Conservation (phyloP, 2,113 vertebrate species). For the Martes martes region DNA sequence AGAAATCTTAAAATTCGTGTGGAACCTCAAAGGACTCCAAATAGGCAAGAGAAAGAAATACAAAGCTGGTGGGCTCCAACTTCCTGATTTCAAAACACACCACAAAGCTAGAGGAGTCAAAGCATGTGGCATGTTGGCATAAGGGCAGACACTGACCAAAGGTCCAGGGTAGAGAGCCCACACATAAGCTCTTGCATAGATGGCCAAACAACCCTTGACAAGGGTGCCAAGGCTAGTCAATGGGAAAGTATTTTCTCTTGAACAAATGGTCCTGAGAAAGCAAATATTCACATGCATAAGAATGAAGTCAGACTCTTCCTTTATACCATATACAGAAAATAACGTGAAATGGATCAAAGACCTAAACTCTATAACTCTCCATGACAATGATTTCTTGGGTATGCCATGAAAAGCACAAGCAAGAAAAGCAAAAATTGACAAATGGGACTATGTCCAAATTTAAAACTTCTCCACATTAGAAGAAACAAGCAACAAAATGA, state of each 20-base stretch:
- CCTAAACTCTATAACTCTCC: not conserved
- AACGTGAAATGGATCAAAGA: not conserved
- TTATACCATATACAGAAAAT: not conserved
- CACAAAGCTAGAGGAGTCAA: not conserved
- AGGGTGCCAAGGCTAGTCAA: not conserved
- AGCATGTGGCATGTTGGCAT: not conserved
- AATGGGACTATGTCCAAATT: not conserved
- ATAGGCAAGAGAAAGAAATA: not conserved
- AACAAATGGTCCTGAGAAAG: not conserved
- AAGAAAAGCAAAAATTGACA: not conserved
- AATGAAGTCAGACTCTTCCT: not conserved
- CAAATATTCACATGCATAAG: not conserved
- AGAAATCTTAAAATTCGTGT: not conserved
- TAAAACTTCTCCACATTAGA: not conserved
- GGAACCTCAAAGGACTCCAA: not conserved
- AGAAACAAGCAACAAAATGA: not conserved
- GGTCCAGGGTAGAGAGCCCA: not conserved
- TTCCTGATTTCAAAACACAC: not conserved
- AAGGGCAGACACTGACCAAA: not conserved
- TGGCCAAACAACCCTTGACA: not conserved
- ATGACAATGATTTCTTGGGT: not conserved
- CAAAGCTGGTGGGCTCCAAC: not conserved
- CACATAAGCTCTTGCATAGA: not conserved
- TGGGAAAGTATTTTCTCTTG: not conserved
- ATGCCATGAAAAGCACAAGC: not conserved